phyloP scores from a whole-genome alignment of 2,113 vertebrate species.

The Ailuropoda melanoleuca region DNA sequence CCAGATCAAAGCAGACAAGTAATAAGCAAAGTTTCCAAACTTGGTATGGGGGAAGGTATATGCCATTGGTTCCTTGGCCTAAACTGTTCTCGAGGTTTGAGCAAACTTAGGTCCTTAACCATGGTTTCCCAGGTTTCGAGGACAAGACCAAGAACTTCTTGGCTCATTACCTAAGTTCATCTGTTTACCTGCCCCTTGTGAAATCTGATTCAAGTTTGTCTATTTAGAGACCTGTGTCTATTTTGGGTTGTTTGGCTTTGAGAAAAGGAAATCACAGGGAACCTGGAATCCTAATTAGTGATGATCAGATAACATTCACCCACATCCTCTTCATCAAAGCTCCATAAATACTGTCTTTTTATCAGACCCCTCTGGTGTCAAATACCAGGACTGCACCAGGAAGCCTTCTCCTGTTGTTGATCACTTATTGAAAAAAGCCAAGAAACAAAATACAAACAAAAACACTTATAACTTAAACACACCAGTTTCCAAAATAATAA shows the following conservation, averaged over 20 bases:
- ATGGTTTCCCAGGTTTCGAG: neutral
- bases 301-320: neutral
- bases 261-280: constrained; percentile 28
- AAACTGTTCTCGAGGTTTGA: neutral
- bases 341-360: neutral
- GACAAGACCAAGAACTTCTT: neutral
- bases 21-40: neutral
- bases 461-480: neutral
- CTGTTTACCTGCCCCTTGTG: neutral
- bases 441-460: constrained; percentile 34
- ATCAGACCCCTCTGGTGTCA: neutral
- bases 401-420: neutral
- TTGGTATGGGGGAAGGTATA: neutral
- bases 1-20: neutral
- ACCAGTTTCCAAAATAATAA: neutral
- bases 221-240: neutral
- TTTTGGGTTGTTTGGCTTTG: neutral
- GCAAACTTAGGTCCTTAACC: neutral
- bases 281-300: neutral
- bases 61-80: neutral
- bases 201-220: neutral
- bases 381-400: neutral
- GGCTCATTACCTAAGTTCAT: neutral
- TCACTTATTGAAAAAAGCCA: neutral
- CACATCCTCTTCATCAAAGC: neutral